Evolutionary conservation across 1,140 invertebrate species (phyloP).

Genomic region (Anastrepha ludens): DNA sequence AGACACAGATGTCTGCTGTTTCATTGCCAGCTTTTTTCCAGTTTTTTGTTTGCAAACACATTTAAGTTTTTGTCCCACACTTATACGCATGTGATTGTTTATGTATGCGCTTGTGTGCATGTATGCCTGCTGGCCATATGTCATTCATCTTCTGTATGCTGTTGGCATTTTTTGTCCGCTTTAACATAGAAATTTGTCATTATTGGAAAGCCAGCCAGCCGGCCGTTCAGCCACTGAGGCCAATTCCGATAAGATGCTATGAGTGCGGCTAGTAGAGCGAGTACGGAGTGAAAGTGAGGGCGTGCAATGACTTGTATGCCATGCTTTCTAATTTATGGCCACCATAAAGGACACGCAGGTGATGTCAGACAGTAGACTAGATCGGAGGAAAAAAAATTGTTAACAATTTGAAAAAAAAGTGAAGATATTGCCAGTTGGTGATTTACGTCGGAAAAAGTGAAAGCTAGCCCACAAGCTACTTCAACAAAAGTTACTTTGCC

Average conservation of each 20-base stretch:
- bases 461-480: background rate
- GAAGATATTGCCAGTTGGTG: background rate
- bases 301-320: background rate
- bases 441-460: background rate
- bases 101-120: background rate
- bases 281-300: background rate
- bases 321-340: constrained; percentile 8
- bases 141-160: constrained; percentile 14
- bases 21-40: background rate
- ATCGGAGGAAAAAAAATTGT: background rate
- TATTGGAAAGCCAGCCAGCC: background rate
- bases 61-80: background rate
- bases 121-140: background rate
- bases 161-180: background rate
- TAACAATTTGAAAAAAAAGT: background rate
- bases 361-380: background rate
- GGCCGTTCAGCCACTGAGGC: background rate
- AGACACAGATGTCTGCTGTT: constrained; percentile 22
- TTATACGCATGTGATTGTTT: background rate
- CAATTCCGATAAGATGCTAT: background rate
- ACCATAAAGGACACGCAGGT: constrained; percentile 1
- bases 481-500: background rate
- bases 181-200: constrained; percentile 42
- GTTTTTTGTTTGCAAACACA: background rate
- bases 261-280: background rate